Evolutionary conservation across 2,797 vertebrate species (phyloP), one percentile per base, ranked within the genome.

Genomic region (Serranus cabrilla): DNA sequence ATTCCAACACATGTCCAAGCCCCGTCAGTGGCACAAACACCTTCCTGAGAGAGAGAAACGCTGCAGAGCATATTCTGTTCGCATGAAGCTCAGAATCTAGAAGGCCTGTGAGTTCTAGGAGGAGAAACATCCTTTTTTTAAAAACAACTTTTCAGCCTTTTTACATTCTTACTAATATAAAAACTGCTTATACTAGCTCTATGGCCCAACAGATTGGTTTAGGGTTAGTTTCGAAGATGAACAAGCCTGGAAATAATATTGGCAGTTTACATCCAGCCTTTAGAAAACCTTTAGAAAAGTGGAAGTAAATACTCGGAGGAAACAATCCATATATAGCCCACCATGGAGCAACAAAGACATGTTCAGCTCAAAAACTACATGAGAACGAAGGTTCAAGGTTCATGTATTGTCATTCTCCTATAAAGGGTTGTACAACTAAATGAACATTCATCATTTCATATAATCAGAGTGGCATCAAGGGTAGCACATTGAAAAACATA

Each of bases 1-100:
- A 56, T 68, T 71, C 46, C 71, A 72, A n/a, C 62, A 72, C 73
- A 76, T 63, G 47, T 43, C 57, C 60, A 56, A 42, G 23, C 46
- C 34, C 47, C 18, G 47, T 62, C 61, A 59, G 20, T 59, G 46
- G 21, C 46, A 52, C 47, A 8, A 23, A 34, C 27, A 55, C 40
- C 58, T 74, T 39, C 31, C 57, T 39, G 17, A 50, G 50, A 71
- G 61, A 54, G 45, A 43, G 46, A 69, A 65, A 64, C n/a, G 46
- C 37, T 31, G 46, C 40, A 42, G 20, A 58, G n/a, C 46, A 50
- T 7, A 25, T 52, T 52, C 51, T 18, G 5, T 57, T 58, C 31
- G 52, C 25, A 17, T 23, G 34, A 40, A 54, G 23, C 42, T 21
- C 42, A 47, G 11, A 47, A 31, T 1, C 5, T 2, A 5, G 12